Base-by-base conservation (phyloP, 2,797 vertebrate species). In the Morus bassanus region DNA sequence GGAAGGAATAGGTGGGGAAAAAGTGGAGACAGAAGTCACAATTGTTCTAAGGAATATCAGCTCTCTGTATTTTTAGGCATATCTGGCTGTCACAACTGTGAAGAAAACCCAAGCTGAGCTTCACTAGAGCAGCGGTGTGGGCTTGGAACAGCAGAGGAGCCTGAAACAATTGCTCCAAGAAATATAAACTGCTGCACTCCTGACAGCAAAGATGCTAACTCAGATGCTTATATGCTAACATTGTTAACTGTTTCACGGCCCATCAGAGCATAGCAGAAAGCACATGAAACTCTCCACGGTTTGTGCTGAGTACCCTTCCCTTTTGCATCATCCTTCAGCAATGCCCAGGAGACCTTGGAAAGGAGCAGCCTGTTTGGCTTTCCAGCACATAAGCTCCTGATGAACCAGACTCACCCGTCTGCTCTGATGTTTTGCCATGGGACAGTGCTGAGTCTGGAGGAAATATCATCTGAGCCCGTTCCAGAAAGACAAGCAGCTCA, bases 101-200 rank as follows among this genome's bases (percentile, higher is more conserved):
- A 96, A 94, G 94, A 95, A 96, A 96, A 95, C 86, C 80, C 95
- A 95, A 94, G 82, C 82, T 93, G 94, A 96, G 85, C 65, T 92
- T 88, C 69, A 37, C 83, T 93, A n/a, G 88, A 95, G 78, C 91
- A 91, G 89, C 2, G 4, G 57, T 22, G 30, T 63, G 74, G 80
- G 80, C 91, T 96, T 97, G 95, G 80, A 95, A 90, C 63, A 76
- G 89, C 83, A 87, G 91, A 95, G 89, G 33, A 96, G 91, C 90
- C 91, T 79, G 83, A 95, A 95, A 97, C 79, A 96, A 96, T 93
- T 64, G 33, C 83, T 95, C 76, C 88, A 95, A 94, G 95, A 95
- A 95, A 95, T 59, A 91, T 53, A 95, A 96, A 93, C 91, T 94
- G 67, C 96, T 89, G 91, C 37, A 69, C 67, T 90, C 53, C 89